These are phyloP conservation scores for Diarsia brunnea DNA, from an alignment of 2,888 invertebrate genomes.

Conservation along the genomic window DNA sequence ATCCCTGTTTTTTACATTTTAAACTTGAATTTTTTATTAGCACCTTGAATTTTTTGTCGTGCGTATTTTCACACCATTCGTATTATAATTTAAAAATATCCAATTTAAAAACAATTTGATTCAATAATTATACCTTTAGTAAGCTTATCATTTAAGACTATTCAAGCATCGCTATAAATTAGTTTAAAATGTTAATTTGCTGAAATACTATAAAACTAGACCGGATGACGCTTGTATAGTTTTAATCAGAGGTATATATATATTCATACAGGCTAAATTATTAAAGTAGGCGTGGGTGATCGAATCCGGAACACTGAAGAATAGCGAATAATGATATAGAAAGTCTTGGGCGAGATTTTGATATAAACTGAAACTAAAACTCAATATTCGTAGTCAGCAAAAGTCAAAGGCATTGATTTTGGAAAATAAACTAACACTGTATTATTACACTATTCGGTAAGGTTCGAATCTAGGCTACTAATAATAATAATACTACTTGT, in stretches of 20 bases:
- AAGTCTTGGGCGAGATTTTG: too few species aligned
- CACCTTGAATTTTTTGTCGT: conserved; percentile 24
- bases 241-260: neutral
- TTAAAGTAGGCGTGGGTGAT: too few species aligned
- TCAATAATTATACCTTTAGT: conserved; percentile 3
- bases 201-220: conserved; percentile 22
- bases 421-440: too few species aligned
- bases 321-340: too few species aligned
- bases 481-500: too few species aligned
- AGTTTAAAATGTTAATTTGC: conserved; percentile 16
- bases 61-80: conserved; percentile 17
- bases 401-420: too few species aligned
- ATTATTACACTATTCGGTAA: too few species aligned
- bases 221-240: neutral
- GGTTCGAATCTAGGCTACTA: too few species aligned
- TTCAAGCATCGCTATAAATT: conserved; percentile 20
- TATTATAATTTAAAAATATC: conserved; percentile 14
- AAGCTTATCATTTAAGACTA: neutral
- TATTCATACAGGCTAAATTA: neutral
- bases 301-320: too few species aligned
- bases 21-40: neutral
- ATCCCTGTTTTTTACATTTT: neutral
- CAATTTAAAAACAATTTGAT: conserved; percentile 3
- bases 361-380: too few species aligned
- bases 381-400: too few species aligned